A percentile compares a stretch with the other conserved stretches of the same genome.
Evolutionary conservation across 2,113 vertebrate genomes (phyloP).

Genomic region (Chaetorhynchus papuensis): DNA sequence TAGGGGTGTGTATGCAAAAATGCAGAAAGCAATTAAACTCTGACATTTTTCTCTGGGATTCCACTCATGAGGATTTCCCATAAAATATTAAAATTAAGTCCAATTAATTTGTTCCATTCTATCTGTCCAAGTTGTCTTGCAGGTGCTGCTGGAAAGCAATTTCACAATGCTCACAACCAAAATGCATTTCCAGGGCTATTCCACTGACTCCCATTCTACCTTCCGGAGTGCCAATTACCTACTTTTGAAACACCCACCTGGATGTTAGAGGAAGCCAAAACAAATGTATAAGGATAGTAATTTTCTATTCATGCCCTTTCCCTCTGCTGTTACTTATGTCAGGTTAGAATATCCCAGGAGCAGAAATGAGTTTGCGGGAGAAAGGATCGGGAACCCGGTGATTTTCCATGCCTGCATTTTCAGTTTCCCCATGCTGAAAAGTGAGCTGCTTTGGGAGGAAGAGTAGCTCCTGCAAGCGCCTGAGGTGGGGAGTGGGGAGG

Average conservation of each 20-base stretch:
- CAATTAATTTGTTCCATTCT: background rate
- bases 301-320: background rate
- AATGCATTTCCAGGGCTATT: background rate
- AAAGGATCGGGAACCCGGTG: background rate
- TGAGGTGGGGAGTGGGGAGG: background rate
- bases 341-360: background rate
- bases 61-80: background rate
- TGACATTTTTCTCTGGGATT: background rate
- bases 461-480: background rate
- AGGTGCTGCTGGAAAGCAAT: background rate
- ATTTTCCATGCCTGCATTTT: background rate
- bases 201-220: background rate
- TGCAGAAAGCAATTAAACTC: constrained; percentile 21
- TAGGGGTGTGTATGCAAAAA: background rate
- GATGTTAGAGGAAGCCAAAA: background rate
- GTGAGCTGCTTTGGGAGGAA: background rate
- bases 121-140: background rate
- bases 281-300: background rate
- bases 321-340: background rate
- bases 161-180: background rate
- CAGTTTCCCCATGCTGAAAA: background rate
- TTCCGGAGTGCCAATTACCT: background rate
- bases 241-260: background rate
- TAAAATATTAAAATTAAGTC: background rate
- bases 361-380: background rate